phyloP scores from a whole-genome alignment of 2,888 invertebrate genomes.

The Balanococcus diminutus region DNA sequence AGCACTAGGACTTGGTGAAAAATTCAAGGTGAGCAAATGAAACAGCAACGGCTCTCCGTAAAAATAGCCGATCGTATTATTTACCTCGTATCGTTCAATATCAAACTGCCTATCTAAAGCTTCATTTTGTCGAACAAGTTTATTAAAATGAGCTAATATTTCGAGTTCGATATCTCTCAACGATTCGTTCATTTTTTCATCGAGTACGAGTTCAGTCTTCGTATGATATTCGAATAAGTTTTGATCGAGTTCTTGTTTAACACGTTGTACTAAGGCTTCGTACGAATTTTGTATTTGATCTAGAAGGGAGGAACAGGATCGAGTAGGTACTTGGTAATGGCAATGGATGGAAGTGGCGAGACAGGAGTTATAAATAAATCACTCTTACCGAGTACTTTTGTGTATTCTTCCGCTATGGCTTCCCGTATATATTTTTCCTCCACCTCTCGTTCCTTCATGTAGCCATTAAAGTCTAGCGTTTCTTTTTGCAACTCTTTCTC shows the following conservation, averaged over 20 bases:
- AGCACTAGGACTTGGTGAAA: too few species aligned
- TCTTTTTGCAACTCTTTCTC: neutral
- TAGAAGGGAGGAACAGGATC: neutral
- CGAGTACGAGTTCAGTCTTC: neutral
- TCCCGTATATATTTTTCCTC: slow-evolving; percentile 1
- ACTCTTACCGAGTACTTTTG: slow-evolving; percentile 5
- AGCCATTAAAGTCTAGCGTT: neutral
- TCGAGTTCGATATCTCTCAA: neutral
- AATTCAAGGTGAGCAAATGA: too few species aligned
- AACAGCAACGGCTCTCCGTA: too few species aligned
- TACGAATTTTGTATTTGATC: neutral
- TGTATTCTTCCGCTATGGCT: slow-evolving; percentile 27
- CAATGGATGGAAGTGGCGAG: neutral
- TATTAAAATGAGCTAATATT: neutral
- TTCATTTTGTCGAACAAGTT: neutral
- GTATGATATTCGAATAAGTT: neutral
- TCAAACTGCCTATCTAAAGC: neutral
- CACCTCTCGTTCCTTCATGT: neutral
- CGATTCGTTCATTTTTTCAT: neutral
- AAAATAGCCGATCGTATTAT: neutral
- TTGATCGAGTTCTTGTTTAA: neutral
- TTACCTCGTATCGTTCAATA: slow-evolving; percentile 1
- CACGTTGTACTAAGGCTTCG: neutral
- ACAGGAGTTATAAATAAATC: slow-evolving; percentile 1
- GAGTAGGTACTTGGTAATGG: neutral